Base-by-base conservation (phyloP, 2,797 vertebrate species). In the Hydrophis major region DNA sequence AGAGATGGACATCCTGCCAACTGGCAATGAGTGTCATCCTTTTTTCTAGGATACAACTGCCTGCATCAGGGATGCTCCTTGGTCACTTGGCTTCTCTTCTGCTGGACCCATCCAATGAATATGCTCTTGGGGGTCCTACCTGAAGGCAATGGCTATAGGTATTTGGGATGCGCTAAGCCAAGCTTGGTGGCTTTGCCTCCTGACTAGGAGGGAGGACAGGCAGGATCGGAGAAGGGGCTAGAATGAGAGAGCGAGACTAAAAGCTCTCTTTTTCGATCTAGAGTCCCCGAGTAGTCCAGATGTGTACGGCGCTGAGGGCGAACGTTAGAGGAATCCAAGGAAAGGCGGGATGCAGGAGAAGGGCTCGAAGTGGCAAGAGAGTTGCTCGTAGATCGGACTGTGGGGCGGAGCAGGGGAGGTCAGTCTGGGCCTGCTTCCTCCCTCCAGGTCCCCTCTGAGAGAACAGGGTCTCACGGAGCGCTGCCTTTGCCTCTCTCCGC, bases 211-310 rank as follows among this genome's bases (percentile, higher is more conserved):
- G 18, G 32, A 28, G 27, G 50, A 1, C 6, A 37, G 6, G 78
- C 4, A 0, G 12, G 42, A 1, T 4, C 16, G 1, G 18, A 22
- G 69, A 42, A 27, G 10, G 14, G 28, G 0, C 27, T n/a, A 4
- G 53, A 4, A 57, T 1, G 25, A 20, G 28, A 27, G 47, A 50
- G 47, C 83, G 8, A 22, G 8, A 6, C 11, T 3, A 20, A n/a
- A 55, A 8, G 16, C 28, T 57, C 32, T 6, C 20, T n/a, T 7
- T 56, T 55, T 16, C 27, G 86, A 25, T 18, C 37, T 11, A 12
- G 74, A 10, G 37, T 4, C 37, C 74, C 20, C 1, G 37, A 22
- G 18, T 18, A 7, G 12, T 16, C 4, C 86, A 16, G 50, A 18
- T 4, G 27, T 10, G 13, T 18, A n/a, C 4, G 50, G 86, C 86